phyloP scores from a whole-genome alignment of 2,797 vertebrate species.

The Poecile montanus region DNA sequence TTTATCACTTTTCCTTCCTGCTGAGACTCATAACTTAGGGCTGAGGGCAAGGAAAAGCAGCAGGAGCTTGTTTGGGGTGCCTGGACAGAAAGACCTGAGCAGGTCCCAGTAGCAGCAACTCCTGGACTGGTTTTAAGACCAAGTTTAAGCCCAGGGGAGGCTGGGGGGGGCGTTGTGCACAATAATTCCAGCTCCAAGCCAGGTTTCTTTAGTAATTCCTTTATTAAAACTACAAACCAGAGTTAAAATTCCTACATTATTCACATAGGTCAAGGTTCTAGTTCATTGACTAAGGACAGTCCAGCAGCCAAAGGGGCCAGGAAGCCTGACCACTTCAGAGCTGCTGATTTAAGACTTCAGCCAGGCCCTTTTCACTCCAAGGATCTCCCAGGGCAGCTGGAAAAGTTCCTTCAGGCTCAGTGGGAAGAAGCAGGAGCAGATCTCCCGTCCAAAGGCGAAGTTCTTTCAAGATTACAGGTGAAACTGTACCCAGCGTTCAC shows the following conservation, averaged over 20 bases:
- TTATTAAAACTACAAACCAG: conserved; percentile 18
- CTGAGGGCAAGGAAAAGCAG: background rate
- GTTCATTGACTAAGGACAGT: background rate
- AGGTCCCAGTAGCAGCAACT: background rate
- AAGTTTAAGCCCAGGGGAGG: background rate
- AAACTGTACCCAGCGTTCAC: background rate
- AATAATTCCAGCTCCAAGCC: background rate
- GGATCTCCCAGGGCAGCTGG: background rate
- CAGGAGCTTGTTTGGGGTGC: rapidly evolving
- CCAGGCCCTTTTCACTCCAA: background rate
- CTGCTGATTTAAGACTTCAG: background rate
- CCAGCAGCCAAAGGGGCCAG: background rate
- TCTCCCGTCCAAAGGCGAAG: background rate
- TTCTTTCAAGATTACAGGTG: background rate
- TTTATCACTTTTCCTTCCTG: background rate
- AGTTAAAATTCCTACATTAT: conserved; percentile 4
- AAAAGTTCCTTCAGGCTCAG: background rate
- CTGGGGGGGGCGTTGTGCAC: too few species aligned
- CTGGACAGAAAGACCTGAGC: background rate
- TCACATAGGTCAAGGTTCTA: background rate
- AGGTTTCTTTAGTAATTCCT: background rate
- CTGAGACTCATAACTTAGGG: too few species aligned
- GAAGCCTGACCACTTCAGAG: rapidly evolving
- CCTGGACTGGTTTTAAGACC: rapidly evolving
- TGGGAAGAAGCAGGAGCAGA: background rate